phyloP scores from a whole-genome alignment of 2,888 invertebrate species.

The Dioctria linearis region DNA sequence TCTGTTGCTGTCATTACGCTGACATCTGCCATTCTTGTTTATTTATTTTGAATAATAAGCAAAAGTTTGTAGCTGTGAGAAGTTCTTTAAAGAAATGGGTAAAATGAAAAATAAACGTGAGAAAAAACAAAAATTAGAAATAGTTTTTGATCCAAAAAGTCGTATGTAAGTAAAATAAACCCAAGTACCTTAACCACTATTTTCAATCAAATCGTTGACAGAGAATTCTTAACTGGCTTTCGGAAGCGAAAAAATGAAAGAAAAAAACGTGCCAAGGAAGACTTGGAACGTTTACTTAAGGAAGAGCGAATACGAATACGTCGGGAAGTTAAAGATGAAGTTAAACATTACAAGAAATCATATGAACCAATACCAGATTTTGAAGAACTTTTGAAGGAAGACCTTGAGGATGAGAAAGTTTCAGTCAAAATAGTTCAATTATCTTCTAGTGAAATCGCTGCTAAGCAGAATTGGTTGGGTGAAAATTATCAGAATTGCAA shows the following conservation, averaged over 20 bases:
- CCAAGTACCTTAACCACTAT: not conserved
- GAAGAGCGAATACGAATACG: slow-evolving; percentile 84
- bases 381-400: slow-evolving; percentile 78
- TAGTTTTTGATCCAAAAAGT: slow-evolving; percentile 76
- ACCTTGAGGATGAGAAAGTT: slow-evolving; percentile 84
- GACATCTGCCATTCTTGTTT: not conserved
- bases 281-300: slow-evolving; percentile 80
- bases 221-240: slow-evolving; percentile 86
- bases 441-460: slow-evolving; percentile 79
- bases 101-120: slow-evolving; percentile 64
- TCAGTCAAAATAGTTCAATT: slow-evolving; percentile 85
- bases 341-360: slow-evolving; percentile 82
- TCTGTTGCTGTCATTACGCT: not conserved
- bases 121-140: slow-evolving; percentile 72
- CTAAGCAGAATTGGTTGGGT: slow-evolving; percentile 81
- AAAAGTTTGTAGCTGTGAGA: not conserved
- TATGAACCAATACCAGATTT: slow-evolving; percentile 80
- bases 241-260: slow-evolving; percentile 85
- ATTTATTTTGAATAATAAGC: slow-evolving; percentile 2
- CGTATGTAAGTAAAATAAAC: slow-evolving; percentile 72
- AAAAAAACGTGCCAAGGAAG: slow-evolving; percentile 81
- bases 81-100: slow-evolving; percentile 35
- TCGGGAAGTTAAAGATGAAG: slow-evolving; percentile 83
- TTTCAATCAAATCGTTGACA: slow-evolving; percentile 64
- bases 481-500: slow-evolving; percentile 74